A percentile compares a stretch with the other conserved stretches of the same genome.
Conservation (phyloP, 1,140 invertebrate species). For the Drosophila tsacasi region DNA sequence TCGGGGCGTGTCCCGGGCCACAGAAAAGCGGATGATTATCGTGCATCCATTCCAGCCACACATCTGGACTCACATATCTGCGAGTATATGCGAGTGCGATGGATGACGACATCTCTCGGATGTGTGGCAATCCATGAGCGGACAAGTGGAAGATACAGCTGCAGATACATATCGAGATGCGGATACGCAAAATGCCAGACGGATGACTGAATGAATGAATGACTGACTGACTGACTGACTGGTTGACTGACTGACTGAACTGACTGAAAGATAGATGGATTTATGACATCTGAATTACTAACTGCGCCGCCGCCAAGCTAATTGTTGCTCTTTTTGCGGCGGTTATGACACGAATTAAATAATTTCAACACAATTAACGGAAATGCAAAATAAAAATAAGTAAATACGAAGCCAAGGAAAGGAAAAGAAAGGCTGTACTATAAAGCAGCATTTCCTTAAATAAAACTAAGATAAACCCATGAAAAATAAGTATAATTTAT, state of each 20-base stretch:
- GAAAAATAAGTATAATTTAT: too few species aligned
- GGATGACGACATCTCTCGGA: slow-evolving; percentile 75
- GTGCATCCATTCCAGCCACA: slow-evolving; percentile 26
- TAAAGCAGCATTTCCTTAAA: neutral
- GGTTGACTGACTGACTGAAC: slow-evolving; percentile 51
- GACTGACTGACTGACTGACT: slow-evolving; percentile 24
- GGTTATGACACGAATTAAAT: slow-evolving; percentile 70
- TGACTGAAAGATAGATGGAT: slow-evolving; percentile 70
- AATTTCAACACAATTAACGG: slow-evolving; percentile 70
- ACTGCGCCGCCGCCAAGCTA: slow-evolving; percentile 62
- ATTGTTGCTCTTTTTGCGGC: slow-evolving; percentile 44
- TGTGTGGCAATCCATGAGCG: slow-evolving; percentile 69
- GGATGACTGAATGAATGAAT: slow-evolving; percentile 14
- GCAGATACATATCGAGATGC: slow-evolving; percentile 32
- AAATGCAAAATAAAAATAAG: slow-evolving; percentile 40
- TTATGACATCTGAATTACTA: slow-evolving; percentile 82
- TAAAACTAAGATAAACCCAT: neutral
- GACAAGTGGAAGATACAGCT: slow-evolving; percentile 61
- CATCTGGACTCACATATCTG: neutral
- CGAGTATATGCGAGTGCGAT: slow-evolving; percentile 45
- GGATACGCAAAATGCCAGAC: slow-evolving; percentile 24
- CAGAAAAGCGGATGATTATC: slow-evolving; percentile 41
- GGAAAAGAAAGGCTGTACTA: neutral
- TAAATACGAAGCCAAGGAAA: neutral
- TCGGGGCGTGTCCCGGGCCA: slow-evolving; percentile 62